A percentile compares a stretch with the other conserved stretches of the same genome.
These are phyloP conservation scores for Boulengeromyrus knoepffleri DNA, from an alignment of 2,113 vertebrate species.

Conservation along the genomic window DNA sequence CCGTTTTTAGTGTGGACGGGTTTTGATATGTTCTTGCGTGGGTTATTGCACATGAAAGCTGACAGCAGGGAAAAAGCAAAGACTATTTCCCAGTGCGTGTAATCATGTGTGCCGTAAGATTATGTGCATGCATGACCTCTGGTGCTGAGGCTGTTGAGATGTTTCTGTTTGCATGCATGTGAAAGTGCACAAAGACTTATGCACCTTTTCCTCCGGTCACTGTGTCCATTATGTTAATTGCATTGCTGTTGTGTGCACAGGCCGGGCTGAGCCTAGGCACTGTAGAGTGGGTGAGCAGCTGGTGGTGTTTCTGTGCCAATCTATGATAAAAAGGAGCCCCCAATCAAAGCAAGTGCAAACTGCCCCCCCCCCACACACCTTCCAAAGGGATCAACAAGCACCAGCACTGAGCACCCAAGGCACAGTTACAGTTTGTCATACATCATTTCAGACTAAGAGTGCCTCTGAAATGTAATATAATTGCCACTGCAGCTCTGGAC, in stretches of 20 bases:
- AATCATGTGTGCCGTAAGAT: background rate
- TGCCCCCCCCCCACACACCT: background rate
- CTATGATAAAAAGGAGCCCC: background rate
- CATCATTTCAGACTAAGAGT: background rate
- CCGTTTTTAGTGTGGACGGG: background rate
- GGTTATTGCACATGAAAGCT: background rate
- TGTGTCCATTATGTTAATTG: background rate
- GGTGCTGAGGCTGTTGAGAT: background rate
- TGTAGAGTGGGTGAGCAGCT: background rate
- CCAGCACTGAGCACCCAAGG: background rate
- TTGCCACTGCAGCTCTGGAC: background rate
- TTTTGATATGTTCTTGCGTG: background rate
- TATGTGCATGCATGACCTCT: background rate
- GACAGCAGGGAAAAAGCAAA: background rate
- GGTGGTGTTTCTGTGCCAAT: background rate
- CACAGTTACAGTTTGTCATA: background rate
- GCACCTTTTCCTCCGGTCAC: background rate
- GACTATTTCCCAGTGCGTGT: background rate
- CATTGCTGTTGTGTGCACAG: background rate
- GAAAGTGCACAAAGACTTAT: background rate
- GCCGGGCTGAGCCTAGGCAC: background rate
- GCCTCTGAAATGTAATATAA: background rate
- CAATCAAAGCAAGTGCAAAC: background rate
- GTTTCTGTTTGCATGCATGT: background rate
- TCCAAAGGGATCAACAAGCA: background rate